A percentile compares a stretch with the other conserved stretches of the same genome.
These are phyloP conservation scores for Gymnogyps californianus DNA, from an alignment of 2,113 vertebrate genomes.

Conservation along the genomic window DNA sequence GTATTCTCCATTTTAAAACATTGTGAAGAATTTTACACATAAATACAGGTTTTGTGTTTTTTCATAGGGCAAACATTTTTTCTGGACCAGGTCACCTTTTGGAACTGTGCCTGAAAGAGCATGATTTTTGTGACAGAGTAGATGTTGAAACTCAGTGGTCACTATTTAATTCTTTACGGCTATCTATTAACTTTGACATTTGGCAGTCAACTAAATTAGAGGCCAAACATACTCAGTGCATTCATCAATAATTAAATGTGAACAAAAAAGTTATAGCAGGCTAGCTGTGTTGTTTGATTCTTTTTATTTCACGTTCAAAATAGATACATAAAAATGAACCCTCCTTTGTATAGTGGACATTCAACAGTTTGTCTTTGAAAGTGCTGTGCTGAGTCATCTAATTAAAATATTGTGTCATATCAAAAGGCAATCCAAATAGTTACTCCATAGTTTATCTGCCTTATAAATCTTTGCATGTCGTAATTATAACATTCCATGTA, in stretches of 20 bases:
- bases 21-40: background rate
- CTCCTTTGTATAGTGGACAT: background rate
- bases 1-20: background rate
- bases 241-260: background rate
- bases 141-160: background rate
- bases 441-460: background rate
- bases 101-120: background rate
- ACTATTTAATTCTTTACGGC: background rate
- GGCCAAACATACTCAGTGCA: background rate
- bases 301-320: background rate
- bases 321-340: background rate
- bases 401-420: background rate
- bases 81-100: background rate
- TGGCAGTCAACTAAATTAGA: background rate
- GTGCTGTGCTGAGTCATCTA: background rate
- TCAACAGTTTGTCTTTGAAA: background rate
- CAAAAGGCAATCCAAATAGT: background rate
- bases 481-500: background rate
- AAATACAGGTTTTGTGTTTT: background rate
- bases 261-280: background rate
- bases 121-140: background rate
- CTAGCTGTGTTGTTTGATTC: background rate
- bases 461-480: background rate
- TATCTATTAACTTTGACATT: background rate
- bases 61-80: background rate